Conservation (phyloP, 2,113 vertebrate genomes). For the Heterochromis multidens region DNA sequence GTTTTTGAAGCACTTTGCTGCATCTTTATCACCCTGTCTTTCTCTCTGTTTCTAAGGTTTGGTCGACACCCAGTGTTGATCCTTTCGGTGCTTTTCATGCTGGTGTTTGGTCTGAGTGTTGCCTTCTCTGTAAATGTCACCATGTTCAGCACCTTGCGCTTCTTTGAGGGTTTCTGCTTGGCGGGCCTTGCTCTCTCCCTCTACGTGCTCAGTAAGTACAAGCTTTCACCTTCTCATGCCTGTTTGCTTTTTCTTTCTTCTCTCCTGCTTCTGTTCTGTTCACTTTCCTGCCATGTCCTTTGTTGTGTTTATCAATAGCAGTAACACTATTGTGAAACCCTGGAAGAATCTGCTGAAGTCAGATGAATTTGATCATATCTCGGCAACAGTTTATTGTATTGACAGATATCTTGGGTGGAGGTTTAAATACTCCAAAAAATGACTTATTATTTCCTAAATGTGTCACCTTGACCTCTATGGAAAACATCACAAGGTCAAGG, state of each 20-base stretch:
- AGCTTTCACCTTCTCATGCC: background rate
- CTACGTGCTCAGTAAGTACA: conserved; percentile 90
- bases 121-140: conserved; percentile 94
- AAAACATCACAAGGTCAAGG: background rate
- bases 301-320: background rate
- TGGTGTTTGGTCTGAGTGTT: conserved; percentile 92
- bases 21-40: background rate
- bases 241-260: background rate
- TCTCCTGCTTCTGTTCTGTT: background rate
- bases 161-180: conserved; percentile 98
- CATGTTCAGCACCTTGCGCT: conserved; percentile 98
- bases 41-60: conserved; percentile 52
- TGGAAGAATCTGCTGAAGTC: background rate
- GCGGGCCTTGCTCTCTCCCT: conserved; percentile 93
- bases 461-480: background rate
- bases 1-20: background rate
- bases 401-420: background rate
- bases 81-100: conserved; percentile 87
- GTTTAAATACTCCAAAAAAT: background rate
- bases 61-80: conserved; percentile 81
- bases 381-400: background rate
- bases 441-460: background rate
- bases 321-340: background rate
- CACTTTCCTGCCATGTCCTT: background rate
- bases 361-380: background rate